Conservation (phyloP, 2,888 invertebrate species). For the Allacma fusca region DNA sequence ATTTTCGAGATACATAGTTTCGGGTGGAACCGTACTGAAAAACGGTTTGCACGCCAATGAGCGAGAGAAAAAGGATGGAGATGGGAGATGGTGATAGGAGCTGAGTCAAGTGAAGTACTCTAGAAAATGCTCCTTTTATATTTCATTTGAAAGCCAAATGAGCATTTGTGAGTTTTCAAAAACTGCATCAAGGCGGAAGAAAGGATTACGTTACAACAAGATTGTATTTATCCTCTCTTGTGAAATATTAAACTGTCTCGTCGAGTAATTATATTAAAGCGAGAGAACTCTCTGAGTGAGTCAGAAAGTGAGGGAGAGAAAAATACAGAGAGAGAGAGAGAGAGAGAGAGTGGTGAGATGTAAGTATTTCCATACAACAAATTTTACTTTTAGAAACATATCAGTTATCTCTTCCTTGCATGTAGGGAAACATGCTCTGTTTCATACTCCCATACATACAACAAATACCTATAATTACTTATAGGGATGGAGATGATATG, state of each 20-base stretch:
- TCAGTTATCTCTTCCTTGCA: too few relatives aligned
- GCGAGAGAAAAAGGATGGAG: conserved; percentile 17
- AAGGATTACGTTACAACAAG: background rate
- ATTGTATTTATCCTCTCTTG: conserved; percentile 20
- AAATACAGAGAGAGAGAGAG: background rate
- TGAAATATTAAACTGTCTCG: conserved; percentile 21
- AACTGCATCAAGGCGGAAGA: background rate
- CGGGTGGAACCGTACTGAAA: background rate
- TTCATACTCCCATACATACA: too few relatives aligned
- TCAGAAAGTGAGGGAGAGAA: background rate
- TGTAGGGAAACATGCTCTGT: too few relatives aligned
- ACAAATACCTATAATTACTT: too few relatives aligned
- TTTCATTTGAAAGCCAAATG: background rate
- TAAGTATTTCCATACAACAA: background rate
- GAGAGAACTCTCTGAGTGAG: background rate
- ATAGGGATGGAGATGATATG: too few relatives aligned
- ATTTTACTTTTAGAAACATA: too few relatives aligned
- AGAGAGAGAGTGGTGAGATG: background rate
- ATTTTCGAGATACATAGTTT: background rate
- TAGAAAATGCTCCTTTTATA: background rate
- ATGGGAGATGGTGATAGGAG: background rate
- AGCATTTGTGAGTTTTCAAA: background rate
- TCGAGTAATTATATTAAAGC: background rate
- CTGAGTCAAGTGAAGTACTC: background rate
- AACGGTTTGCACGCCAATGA: background rate